These are phyloP conservation scores for Xylota segnis DNA, from an alignment of 2,888 invertebrate genomes.

Conservation along the genomic window DNA sequence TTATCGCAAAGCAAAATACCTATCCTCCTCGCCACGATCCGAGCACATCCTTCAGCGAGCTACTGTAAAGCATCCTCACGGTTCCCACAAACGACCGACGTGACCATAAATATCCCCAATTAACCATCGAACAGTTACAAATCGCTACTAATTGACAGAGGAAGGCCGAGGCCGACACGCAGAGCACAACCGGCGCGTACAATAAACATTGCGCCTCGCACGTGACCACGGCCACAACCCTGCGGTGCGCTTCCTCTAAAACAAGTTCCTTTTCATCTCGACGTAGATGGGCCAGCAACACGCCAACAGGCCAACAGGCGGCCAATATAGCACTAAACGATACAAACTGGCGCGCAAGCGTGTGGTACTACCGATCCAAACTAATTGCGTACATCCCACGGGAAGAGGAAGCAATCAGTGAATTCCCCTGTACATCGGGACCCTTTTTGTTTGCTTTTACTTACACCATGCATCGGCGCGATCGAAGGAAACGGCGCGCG, in stretches of 20 bases:
- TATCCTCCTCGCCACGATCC: background rate
- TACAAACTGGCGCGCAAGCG: conserved; percentile 19
- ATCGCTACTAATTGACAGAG: conserved; percentile 82
- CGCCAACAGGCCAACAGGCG: background rate
- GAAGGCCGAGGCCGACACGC: conserved; percentile 55
- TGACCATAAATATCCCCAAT: conserved; percentile 76
- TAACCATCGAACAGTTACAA: conserved; percentile 79
- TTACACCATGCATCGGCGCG: conserved; percentile 55
- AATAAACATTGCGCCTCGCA: conserved; percentile 54
- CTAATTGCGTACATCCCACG: conserved; percentile 77
- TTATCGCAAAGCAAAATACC: conserved; percentile 57
- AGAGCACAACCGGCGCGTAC: conserved; percentile 23
- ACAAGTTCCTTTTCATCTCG: conserved; percentile 73
- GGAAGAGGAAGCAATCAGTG: conserved; percentile 77
- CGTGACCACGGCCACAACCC: conserved; percentile 36
- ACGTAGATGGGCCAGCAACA: background rate
- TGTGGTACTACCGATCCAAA: conserved; percentile 35
- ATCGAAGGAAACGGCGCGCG: conserved; percentile 5
- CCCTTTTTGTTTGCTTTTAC: background rate
- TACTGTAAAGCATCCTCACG: conserved; percentile 58
- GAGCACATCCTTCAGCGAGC: conserved; percentile 68
- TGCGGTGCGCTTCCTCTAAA: conserved; percentile 69
- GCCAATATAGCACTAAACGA: conserved; percentile 69
- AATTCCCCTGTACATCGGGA: conserved; percentile 38
- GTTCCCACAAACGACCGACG: conserved; percentile 37